A percentile compares a stretch with the other conserved stretches of the same genome.
phyloP scores from a whole-genome alignment of 2,888 invertebrate genomes.

The Noctua pronuba region DNA sequence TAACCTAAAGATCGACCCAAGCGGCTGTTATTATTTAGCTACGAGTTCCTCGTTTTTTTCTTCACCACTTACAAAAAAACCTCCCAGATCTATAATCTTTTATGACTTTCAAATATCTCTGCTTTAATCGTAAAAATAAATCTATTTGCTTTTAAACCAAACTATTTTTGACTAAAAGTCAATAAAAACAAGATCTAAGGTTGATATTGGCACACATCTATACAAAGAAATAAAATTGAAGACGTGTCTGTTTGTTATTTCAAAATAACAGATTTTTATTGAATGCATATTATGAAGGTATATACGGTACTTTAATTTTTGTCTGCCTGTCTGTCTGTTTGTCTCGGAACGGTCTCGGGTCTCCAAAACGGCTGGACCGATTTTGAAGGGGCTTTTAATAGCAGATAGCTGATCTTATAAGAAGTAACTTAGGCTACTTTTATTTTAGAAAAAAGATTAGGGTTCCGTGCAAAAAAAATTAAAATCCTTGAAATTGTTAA shows the following conservation, averaged over 20 bases:
- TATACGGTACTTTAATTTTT: no score
- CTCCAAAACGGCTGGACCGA: neutral
- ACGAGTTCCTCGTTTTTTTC: no score
- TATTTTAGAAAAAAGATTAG: no score
- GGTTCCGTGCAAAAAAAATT: no score
- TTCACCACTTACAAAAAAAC: neutral
- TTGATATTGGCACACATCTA: neutral
- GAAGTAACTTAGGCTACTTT: no score
- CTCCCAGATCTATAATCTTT: neutral
- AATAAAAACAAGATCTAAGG: neutral
- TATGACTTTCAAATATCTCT: neutral
- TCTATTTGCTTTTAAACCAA: constrained; percentile 21
- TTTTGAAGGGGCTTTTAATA: neutral
- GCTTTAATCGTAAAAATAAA: constrained; percentile 1
- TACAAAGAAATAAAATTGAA: neutral
- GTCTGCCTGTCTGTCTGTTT: no score
- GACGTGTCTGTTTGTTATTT: neutral
- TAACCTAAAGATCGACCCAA: no score
- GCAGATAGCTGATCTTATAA: neutral
- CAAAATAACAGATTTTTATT: no score
- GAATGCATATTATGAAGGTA: no score
- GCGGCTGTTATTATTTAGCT: no score
- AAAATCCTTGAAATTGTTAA: no score
- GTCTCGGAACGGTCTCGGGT: neutral
- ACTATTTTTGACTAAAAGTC: constrained; percentile 12